Conservation (phyloP, 2,113 vertebrate species). For the Ciconia boyciana region DNA sequence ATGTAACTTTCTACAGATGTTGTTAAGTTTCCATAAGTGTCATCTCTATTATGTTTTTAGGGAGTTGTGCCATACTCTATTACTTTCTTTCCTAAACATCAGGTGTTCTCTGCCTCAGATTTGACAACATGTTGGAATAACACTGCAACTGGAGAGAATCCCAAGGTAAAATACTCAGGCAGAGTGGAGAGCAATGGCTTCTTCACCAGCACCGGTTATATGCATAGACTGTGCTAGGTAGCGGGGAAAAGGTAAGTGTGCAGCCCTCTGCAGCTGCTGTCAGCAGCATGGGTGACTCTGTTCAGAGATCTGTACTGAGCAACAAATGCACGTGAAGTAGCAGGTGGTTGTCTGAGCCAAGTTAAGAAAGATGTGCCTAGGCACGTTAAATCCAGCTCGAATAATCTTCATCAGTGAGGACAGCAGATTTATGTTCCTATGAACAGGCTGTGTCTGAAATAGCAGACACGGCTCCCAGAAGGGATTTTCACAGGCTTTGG, state of each 20-base stretch:
- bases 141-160: not conserved
- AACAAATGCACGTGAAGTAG: slow-evolving; percentile 16
- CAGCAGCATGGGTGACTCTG: not conserved
- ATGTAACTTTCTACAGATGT: not conserved
- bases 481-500: slow-evolving; percentile 68
- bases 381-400: slow-evolving; percentile 56
- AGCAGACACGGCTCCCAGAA: slow-evolving; percentile 37
- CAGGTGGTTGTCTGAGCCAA: slow-evolving; percentile 44
- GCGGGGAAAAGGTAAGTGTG: not conserved
- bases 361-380: slow-evolving; percentile 50
- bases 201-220: not conserved
- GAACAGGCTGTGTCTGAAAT: slow-evolving; percentile 64
- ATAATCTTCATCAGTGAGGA: slow-evolving; percentile 60
- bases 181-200: not conserved
- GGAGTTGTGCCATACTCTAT: not conserved
- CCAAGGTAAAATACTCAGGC: not conserved
- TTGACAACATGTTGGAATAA: not conserved
- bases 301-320: not conserved
- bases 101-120: not conserved
- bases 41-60: not conserved
- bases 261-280: not conserved
- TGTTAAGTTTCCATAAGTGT: not conserved
- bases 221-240: not conserved
- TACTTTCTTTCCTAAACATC: not conserved
- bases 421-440: slow-evolving; percentile 64